Base-by-base conservation (phyloP, 2,113 vertebrate species). In the Melanerpes aurifrons region DNA sequence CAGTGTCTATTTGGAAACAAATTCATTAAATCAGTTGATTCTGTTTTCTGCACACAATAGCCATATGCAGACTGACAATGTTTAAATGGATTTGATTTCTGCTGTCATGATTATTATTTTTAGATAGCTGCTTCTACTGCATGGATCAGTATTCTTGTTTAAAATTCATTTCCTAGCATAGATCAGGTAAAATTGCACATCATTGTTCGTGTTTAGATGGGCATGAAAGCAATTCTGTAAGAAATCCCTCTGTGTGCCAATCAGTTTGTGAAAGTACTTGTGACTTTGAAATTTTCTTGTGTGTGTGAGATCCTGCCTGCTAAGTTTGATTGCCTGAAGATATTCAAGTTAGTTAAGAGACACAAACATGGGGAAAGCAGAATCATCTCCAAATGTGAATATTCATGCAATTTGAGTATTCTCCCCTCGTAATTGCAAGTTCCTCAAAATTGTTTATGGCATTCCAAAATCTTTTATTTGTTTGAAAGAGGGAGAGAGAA, bases 161-260 rank as follows among this genome's bases (percentile, higher is more conserved):
- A 71, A 86, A 93, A 93, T 94, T 86, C 72, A 87, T 86, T 63
- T 28, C 31, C n/a, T 64, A 54, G 9, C 31, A 74, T 1, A 85
- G 91, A 81, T 91, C 89, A 92, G 71, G 87, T 71, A 89, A 93
- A 96, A 96, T 89, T 92, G 31, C 72, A 80, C 53, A 63, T 79
- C 37, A 87, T 86, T 93, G 59, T 93, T 93, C 2, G 0, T 91
- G 91, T 95, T 93, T 93, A 57, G 57, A 93, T 91, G 32, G 91
- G 57, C 68, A 73, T 25, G 8, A 75, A 93, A 94, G 43, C 43
- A 93, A 91, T 95, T 91, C 54, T 57, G 45, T 68, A 83, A 80
- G 87, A 93, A 92, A 94, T 94, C 21, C 68, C 47, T 85, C 57
- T 83, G 78, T 87, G 71, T 85, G 43, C 48, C 89, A 87, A 92